phyloP scores from a whole-genome alignment of 2,888 invertebrate genomes.

The Eucera pruinosa region DNA sequence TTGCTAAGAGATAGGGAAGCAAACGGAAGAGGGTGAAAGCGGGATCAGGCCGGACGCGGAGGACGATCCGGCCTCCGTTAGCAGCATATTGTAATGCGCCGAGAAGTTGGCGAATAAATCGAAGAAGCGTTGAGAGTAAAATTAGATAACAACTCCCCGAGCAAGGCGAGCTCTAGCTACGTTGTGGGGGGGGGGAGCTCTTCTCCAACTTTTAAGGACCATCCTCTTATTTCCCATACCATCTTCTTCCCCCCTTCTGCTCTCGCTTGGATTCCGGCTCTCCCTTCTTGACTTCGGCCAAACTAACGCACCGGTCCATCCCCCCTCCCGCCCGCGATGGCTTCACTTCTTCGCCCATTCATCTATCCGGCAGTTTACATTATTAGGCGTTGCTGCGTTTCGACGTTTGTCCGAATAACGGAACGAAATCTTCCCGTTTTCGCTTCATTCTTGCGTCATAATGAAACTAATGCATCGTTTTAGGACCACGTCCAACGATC shows the following conservation, averaged over 20 bases:
- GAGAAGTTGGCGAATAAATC: conserved; percentile 84
- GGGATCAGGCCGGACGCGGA: conserved; percentile 52
- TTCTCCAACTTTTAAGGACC: conserved; percentile 82
- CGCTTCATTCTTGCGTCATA: no score
- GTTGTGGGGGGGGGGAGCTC: conserved; percentile 73
- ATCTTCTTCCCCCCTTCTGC: conserved; percentile 40
- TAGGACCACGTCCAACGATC: no score
- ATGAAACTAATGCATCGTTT: no score
- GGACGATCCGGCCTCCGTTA: conserved; percentile 77
- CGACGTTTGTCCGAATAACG: conserved; percentile 72
- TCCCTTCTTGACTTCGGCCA: conserved; percentile 43
- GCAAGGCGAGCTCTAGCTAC: conserved; percentile 77
- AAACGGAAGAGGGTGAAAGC: conserved; percentile 51
- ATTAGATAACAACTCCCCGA: conserved; percentile 84
- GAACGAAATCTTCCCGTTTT: background rate
- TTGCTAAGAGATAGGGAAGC: conserved; percentile 47
- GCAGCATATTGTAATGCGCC: conserved; percentile 84
- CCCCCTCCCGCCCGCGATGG: conserved; percentile 52
- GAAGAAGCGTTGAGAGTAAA: conserved; percentile 85
- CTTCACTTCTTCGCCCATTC: conserved; percentile 71
- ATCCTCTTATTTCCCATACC: conserved; percentile 76
- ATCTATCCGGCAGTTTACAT: conserved; percentile 77
- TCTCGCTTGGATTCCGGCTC: conserved; percentile 37
- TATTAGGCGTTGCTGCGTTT: conserved; percentile 78
- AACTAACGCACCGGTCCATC: conserved; percentile 36